Base-by-base conservation (phyloP, 2,797 vertebrate species). In the Erithacus rubecula region DNA sequence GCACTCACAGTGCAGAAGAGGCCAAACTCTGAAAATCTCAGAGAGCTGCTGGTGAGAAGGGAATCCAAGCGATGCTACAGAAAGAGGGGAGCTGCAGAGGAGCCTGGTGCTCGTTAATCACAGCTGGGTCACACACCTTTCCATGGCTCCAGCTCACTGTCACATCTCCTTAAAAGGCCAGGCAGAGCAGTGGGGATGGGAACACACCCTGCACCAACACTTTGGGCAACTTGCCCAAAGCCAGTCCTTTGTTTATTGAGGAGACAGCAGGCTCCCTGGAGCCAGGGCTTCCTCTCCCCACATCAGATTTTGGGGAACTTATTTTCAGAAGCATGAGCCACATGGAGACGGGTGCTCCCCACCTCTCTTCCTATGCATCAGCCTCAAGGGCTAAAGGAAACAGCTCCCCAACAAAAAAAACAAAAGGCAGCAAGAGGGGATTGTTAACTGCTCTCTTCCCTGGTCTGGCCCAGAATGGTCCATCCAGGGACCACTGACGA, bases 101-200 rank as follows among this genome's bases (percentile, higher is more conserved):
- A 93, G 93, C 47, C 80, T 76, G 2, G 49, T 65, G 80, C 88
- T 94, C 83, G 15, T 96, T 96, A 95, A 96, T 97, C 93, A 96
- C 3, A 0, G 22, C 80, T 71, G 67, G 67, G 83, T 86, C 91
- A 89, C 87, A 91, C 95, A 96, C 94, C 93, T 96, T 93, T 53
- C 93, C 43, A 32, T 10, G 60, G 46, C 93, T 96, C 82, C 89
- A 70, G 88, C 94, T 87, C 55, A 4, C 91, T 94, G 94, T 94
- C 93, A 82, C 94, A 95, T 94, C 67, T 9, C 95, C 96, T 96
- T 96, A 97, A 93, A 97, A 96, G 95, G 95, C 83, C 95, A 97
- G 83, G 95, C 89, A 93, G 90, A 96, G 94, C 89, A 64, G 87
- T 53, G 47, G 83, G 93, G 95, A 86, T 8, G 53, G 90, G 91